A percentile compares a stretch with the other conserved stretches of the same genome.
Evolutionary conservation across 1,140 invertebrate genomes (phyloP).

Genomic region (Cydia amplana): DNA sequence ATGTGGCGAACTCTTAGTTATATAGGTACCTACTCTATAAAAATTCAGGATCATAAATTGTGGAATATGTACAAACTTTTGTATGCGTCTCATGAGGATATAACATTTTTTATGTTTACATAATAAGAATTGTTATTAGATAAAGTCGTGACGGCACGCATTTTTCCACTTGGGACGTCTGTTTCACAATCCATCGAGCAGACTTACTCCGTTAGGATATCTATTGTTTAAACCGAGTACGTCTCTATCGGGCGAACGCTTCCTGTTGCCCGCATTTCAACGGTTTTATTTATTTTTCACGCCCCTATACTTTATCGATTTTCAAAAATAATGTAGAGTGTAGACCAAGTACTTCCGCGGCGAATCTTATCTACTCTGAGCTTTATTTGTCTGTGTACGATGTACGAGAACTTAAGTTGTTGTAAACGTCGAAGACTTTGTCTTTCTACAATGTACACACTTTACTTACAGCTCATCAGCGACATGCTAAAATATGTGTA

Average conservation of each 20-base stretch:
- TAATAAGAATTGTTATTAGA: not conserved
- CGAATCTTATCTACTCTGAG: too few species aligned
- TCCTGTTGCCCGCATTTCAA: constrained; percentile 16
- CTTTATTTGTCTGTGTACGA: too few species aligned
- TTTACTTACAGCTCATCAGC: too few species aligned
- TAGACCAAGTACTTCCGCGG: not conserved
- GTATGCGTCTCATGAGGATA: not conserved
- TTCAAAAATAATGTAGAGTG: not conserved
- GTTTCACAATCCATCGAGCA: not conserved
- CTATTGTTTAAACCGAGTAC: not conserved
- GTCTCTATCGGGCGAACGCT: not conserved
- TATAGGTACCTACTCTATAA: too few species aligned
- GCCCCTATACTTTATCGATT: constrained; percentile 3
- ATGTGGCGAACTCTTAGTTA: too few species aligned
- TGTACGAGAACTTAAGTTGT: too few species aligned
- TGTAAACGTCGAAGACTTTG: too few species aligned
- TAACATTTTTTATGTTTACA: not conserved
- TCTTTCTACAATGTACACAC: too few species aligned
- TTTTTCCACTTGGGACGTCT: not conserved
- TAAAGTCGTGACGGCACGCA: not conserved
- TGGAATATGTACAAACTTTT: too few species aligned
- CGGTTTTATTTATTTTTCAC: constrained; percentile 18
- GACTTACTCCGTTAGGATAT: not conserved
- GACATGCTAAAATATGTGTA: too few species aligned
- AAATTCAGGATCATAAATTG: too few species aligned